These are phyloP conservation scores for Aphyosemion australe DNA, from an alignment of 2,113 vertebrate genomes.

Conservation along the genomic window DNA sequence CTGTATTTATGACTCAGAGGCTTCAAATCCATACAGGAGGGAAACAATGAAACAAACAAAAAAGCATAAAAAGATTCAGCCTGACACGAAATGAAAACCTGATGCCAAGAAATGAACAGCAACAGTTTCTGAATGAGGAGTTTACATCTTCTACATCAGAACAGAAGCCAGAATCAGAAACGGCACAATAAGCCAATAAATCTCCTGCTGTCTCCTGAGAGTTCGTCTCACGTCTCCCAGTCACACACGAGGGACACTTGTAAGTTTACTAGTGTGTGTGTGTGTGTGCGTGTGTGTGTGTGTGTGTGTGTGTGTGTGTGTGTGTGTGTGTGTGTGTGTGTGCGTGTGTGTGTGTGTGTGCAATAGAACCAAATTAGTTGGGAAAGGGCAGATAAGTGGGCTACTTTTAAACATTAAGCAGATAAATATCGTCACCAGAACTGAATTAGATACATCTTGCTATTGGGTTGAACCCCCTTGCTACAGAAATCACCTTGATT, in stretches of 20 bases:
- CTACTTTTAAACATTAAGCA: neutral
- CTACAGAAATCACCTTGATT: too few species aligned
- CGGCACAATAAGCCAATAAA: constrained; percentile 31
- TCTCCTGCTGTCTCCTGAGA: constrained; percentile 33
- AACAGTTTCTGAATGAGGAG: constrained; percentile 20
- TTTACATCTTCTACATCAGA: constrained; percentile 13
- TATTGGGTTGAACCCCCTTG: too few species aligned
- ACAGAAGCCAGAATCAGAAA: constrained; percentile 27
- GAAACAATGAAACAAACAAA: neutral
- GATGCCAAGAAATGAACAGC: constrained; percentile 31
- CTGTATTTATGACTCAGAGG: constrained; percentile 28
- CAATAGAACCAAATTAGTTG: constrained; percentile 53
- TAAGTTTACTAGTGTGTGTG: constrained; percentile 26
- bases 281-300: too few species aligned
- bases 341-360: constrained; percentile 37
- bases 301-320: too few species aligned
- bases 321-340: too few species aligned
- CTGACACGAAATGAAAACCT: neutral
- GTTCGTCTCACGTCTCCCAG: constrained; percentile 42
- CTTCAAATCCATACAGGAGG: neutral
- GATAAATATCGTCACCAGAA: constrained; percentile 10
- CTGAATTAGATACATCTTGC: too few species aligned
- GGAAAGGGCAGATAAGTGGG: constrained; percentile 16
- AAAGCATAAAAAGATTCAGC: constrained; percentile 6
- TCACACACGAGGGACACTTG: constrained; percentile 40